Evolutionary conservation across 2,113 vertebrate species (phyloP), one percentile per base, ranked within the genome.

Genomic region (Gyps fulvus): DNA sequence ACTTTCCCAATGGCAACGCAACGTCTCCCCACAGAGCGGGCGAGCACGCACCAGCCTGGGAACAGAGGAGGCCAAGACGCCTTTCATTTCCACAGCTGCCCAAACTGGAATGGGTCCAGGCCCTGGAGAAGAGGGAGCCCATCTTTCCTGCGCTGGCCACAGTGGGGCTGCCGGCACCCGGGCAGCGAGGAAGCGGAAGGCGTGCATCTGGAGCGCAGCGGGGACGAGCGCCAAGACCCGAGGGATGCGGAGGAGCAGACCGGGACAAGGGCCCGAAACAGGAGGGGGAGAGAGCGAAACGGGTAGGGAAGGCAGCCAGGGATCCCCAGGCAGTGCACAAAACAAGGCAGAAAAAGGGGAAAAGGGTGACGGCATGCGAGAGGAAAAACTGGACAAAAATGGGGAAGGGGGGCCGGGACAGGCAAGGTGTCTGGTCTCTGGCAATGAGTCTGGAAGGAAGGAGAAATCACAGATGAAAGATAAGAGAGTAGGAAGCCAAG

Each of bases 321-420:
- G 38, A 87, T 59, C 45, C 58, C 2, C 0, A 72, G 57, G 69
- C 83, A 87, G 61, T 7, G 12, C 19, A 57, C 49, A 72, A 74
- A 93, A 61, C 29, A n/a, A 72, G 52, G 52, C 57, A 87, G 34
- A 47, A 31, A 87, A 62, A 82, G 31, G 34, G 10, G 49, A 85
- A 65, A 86, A 54, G 34, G 16, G 16, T 1, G 1, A 88, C 20
- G 8, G 32, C n/a, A 9, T 1, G 9, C 0, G 2, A 73, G 45
- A 57, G 5, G 4, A 40, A 80, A 77, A 88, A 52, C 5, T 14
- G 32, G 63, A 66, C 21, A 59, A 49, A 32, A 38, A 59, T 23
- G 31, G 16, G 29, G 66, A 78, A 73, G 10, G 2, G 15, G 18
- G 4, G 15, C 7, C 0, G 0, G 16, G 26, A 50, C 34, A 38